A percentile compares a stretch with the other conserved stretches of the same genome.
Conservation (phyloP, 2,888 invertebrate species). For the Onthophagus sagittarius region DNA sequence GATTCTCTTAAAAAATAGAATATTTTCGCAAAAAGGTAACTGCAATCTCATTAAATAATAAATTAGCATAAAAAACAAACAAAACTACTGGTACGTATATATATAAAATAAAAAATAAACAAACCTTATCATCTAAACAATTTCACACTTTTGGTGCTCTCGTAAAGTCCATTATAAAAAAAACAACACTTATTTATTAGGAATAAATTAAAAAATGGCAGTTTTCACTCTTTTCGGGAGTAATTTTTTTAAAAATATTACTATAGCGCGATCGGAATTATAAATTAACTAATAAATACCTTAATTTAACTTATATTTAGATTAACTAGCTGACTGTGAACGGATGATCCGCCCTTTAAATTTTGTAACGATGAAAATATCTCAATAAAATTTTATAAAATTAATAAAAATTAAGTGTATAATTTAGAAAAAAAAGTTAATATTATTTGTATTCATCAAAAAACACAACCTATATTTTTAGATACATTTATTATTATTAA, state of each 20-base stretch:
- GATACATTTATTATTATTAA: neutral
- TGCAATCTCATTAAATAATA: constrained; percentile 14
- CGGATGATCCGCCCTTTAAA: neutral
- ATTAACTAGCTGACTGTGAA: constrained; percentile 14
- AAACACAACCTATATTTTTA: too few relatives aligned
- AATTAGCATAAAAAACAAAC: constrained; percentile 14
- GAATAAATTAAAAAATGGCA: constrained; percentile 26
- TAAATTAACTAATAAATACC: constrained; percentile 42
- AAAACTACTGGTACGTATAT: neutral
- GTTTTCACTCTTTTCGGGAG: constrained; percentile 20
- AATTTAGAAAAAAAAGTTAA: too few relatives aligned
- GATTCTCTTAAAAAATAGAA: constrained; percentile 7
- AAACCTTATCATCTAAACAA: neutral
- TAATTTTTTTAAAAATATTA: constrained; percentile 24
- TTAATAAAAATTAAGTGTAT: too few relatives aligned
- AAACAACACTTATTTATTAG: constrained; percentile 13
- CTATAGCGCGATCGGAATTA: constrained; percentile 23
- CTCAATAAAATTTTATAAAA: too few relatives aligned
- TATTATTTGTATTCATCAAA: too few relatives aligned
- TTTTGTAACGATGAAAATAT: neutral
- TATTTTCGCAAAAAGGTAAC: constrained; percentile 17
- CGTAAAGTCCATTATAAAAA: constrained; percentile 11
- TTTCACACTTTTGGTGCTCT: neutral
- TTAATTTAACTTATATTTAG: constrained; percentile 28
- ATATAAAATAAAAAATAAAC: constrained; percentile 1